Conservation (phyloP, 2,113 vertebrate genomes). For the Anguilla japonica region DNA sequence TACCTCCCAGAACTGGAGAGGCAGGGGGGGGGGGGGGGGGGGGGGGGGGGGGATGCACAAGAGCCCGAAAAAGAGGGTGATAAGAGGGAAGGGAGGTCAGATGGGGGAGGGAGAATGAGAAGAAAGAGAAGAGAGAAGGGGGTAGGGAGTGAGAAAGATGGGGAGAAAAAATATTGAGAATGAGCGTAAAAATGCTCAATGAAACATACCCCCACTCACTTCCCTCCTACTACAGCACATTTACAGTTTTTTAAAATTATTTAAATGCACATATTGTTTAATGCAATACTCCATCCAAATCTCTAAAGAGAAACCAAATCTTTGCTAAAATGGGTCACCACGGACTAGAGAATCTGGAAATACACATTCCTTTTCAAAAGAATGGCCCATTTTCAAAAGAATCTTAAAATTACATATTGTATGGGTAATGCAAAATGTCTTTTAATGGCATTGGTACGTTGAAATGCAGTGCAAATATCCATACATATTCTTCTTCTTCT, state of each 20-base stretch:
- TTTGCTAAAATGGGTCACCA: background rate
- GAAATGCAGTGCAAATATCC: background rate
- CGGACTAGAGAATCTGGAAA: background rate
- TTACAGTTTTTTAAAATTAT: no score
- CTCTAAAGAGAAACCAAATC: background rate
- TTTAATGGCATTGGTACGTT: background rate
- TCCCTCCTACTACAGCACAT: background rate
- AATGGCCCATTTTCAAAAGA: background rate
- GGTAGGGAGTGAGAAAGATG: background rate
- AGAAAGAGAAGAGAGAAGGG: background rate
- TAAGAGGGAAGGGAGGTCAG: background rate
- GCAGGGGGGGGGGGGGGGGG: conserved; percentile 16
- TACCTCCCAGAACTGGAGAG: conserved; percentile 74
- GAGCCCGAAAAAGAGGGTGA: background rate
- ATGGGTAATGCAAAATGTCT: background rate
- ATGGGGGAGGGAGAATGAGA: background rate
- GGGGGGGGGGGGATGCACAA: background rate
- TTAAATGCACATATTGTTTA: background rate
- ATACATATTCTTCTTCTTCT: no score
- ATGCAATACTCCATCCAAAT: background rate
- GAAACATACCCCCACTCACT: background rate
- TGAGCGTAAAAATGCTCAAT: background rate
- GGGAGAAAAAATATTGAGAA: background rate
- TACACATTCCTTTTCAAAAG: no score
- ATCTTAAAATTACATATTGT: background rate